phyloP scores from a whole-genome alignment of 2,797 vertebrate genomes.

The Clarias fuscus region DNA sequence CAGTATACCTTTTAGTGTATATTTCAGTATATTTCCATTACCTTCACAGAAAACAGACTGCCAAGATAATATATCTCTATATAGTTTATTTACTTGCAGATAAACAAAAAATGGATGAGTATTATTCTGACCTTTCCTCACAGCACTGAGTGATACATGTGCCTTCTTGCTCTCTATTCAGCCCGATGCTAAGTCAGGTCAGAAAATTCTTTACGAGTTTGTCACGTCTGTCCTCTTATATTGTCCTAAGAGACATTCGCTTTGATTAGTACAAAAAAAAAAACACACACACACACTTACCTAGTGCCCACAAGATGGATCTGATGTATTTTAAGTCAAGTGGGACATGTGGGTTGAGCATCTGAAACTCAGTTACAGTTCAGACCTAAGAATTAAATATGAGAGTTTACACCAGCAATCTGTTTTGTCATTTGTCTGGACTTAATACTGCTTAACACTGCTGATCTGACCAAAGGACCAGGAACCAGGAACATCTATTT shows the following conservation, averaged over 20 bases:
- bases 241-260: background rate
- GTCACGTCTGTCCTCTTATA: conserved; percentile 1
- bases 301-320: background rate
- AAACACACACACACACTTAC: too few species aligned
- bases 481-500: background rate
- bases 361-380: background rate
- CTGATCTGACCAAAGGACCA: background rate
- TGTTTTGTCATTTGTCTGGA: background rate
- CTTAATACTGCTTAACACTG: background rate
- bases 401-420: background rate
- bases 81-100: background rate
- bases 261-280: background rate
- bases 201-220: background rate
- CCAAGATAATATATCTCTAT: background rate
- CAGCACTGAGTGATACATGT: background rate
- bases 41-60: background rate
- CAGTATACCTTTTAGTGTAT: background rate
- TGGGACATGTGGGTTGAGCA: too few species aligned
- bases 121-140: background rate
- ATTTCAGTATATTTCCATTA: background rate
- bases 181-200: background rate
- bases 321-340: background rate
- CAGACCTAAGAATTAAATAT: background rate
- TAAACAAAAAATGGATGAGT: background rate
- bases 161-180: background rate